Evolutionary conservation across 2,888 invertebrate genomes (phyloP).

Genomic region (Ypsolopha scabrella): DNA sequence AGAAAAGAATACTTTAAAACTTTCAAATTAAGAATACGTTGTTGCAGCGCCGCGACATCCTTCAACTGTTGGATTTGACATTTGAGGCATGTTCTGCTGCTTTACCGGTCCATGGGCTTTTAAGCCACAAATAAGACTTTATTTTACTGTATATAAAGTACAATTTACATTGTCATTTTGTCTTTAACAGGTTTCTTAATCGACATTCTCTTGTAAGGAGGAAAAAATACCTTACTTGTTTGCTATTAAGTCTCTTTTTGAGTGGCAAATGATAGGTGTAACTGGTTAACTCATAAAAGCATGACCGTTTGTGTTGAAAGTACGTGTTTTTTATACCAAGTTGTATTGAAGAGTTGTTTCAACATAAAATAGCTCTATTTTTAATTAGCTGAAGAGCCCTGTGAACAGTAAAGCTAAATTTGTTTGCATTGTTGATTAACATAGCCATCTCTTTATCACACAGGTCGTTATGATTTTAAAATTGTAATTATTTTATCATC

Average conservation of each 20-base stretch:
- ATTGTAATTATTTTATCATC: too few species aligned
- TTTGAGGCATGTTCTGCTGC: conserved; percentile 27
- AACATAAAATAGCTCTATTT: neutral
- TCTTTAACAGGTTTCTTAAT: neutral
- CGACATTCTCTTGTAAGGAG: neutral
- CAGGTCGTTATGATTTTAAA: too few species aligned
- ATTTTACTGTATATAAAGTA: neutral
- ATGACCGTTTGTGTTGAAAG: conserved; percentile 14
- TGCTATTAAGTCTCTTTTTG: conserved; percentile 6
- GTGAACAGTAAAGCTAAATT: too few species aligned
- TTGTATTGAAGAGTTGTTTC: neutral
- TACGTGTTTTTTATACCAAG: neutral
- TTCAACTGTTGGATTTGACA: conserved; percentile 20
- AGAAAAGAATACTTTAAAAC: neutral
- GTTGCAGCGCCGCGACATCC: conserved; percentile 6
- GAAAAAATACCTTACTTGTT: neutral
- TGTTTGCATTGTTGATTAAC: too few species aligned
- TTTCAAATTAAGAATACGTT: conserved; percentile 8
- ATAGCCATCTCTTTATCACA: too few species aligned
- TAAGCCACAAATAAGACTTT: conserved; percentile 5
- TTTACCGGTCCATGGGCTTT: conserved; percentile 11
- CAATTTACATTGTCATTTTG: neutral
- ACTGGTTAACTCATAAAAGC: conserved; percentile 9
- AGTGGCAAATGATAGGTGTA: neutral
- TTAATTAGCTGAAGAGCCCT: neutral